These are phyloP conservation scores for Archilochus colubris DNA, from an alignment of 2,113 vertebrate species.

Conservation along the genomic window DNA sequence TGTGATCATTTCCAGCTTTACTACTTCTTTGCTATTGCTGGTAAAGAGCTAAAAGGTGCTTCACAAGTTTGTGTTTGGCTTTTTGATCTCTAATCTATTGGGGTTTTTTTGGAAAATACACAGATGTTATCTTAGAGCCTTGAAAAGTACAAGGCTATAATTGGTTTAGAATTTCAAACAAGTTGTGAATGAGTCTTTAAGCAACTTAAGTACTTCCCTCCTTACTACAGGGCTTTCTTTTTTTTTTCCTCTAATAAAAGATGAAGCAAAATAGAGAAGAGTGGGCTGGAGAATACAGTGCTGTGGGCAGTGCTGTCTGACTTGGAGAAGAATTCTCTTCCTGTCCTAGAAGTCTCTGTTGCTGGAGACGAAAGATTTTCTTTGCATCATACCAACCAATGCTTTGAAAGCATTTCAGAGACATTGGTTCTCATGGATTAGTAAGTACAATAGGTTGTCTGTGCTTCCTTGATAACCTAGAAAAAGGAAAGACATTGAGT, in stretches of 20 bases:
- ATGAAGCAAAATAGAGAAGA: neutral
- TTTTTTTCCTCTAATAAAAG: neutral
- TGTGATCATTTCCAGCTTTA: neutral
- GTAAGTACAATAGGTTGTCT: neutral
- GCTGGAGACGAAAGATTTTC: neutral
- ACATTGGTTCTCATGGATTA: neutral
- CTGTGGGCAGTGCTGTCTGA: neutral
- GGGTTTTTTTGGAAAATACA: neutral
- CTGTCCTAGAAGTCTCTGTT: neutral
- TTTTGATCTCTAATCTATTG: neutral
- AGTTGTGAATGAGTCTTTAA: neutral
- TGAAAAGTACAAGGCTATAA: neutral
- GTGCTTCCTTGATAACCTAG: neutral
- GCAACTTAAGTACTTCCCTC: neutral
- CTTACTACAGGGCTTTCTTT: neutral
- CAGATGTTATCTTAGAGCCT: neutral
- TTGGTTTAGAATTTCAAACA: neutral
- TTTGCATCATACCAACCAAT: neutral
- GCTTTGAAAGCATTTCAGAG: neutral
- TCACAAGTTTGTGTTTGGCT: neutral
- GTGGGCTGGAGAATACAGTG: neutral
- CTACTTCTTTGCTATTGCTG: neutral
- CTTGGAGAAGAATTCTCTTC: neutral
- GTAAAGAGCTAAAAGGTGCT: neutral
- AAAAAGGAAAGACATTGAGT: neutral